Percentiles rank a stretch among this genome's conserved stretches.
Evolutionary conservation across 2,113 vertebrate species (phyloP).

Genomic region (Hystrix brachyura): DNA sequence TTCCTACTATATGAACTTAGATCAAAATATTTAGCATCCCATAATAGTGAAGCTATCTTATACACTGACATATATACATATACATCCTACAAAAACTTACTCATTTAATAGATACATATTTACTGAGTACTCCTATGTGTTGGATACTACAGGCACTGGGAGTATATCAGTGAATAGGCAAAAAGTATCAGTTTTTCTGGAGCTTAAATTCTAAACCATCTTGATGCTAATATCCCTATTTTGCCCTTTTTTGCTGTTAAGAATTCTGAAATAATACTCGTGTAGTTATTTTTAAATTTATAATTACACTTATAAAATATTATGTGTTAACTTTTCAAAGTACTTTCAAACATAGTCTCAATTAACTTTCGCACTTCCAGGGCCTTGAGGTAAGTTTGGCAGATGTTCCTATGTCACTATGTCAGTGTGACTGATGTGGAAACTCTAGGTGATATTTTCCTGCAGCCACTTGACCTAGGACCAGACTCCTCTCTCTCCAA

Average conservation of each 20-base stretch:
- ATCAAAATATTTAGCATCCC: neutral
- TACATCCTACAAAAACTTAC: neutral
- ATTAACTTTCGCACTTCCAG: neutral
- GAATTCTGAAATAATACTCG: neutral
- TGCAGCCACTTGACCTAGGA: neutral
- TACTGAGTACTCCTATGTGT: neutral
- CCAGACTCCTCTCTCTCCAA: neutral
- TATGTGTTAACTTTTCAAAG: neutral
- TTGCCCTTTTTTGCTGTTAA: neutral
- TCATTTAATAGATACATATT: neutral
- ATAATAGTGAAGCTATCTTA: neutral
- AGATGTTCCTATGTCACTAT: neutral
- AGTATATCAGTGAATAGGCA: neutral
- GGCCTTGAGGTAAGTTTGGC: neutral
- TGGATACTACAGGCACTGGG: neutral
- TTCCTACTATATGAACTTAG: neutral
- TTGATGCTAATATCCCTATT: neutral
- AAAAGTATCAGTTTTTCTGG: neutral
- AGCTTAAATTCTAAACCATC: slow-evolving; percentile 8
- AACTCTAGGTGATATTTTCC: neutral
- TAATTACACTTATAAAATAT: neutral
- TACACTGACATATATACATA: neutral
- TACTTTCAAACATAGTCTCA: neutral
- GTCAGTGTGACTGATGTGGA: neutral
- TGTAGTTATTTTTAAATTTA: neutral